These are phyloP conservation scores for Laticauda colubrina DNA, from an alignment of 2,113 vertebrate species.

Conservation along the genomic window DNA sequence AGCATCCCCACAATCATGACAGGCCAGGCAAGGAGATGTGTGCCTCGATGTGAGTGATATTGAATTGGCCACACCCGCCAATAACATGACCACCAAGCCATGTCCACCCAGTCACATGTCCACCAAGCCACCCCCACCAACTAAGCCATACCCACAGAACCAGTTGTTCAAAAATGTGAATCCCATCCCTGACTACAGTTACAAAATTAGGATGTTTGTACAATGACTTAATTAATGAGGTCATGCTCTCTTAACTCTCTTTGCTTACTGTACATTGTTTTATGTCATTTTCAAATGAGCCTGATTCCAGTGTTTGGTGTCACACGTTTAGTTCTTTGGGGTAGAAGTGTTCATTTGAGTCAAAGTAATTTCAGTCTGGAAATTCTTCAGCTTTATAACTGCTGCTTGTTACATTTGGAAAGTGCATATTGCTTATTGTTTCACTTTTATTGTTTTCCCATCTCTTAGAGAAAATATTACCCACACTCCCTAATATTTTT, in stretches of 20 bases:
- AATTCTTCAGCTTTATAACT: conserved; percentile 63
- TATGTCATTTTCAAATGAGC: conserved; percentile 30
- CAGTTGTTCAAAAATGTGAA: too few relatives aligned
- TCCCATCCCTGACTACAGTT: not conserved
- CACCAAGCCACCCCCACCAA: too few relatives aligned
- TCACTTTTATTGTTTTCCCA: conserved; percentile 60
- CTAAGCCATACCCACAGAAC: too few relatives aligned
- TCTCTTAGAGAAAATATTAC: conserved; percentile 80
- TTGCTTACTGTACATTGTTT: conserved; percentile 46
- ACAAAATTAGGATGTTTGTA: conserved; percentile 8
- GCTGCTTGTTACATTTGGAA: conserved; percentile 61
- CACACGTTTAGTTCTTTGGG: conserved; percentile 19
- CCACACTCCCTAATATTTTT: conserved; percentile 79
- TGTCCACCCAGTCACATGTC: too few relatives aligned
- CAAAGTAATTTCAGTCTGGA: conserved; percentile 43
- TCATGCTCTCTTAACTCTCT: conserved; percentile 43
- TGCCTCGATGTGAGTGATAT: too few relatives aligned
- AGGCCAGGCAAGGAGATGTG: too few relatives aligned
- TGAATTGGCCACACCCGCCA: too few relatives aligned
- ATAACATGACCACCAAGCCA: too few relatives aligned
- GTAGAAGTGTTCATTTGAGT: conserved; percentile 33
- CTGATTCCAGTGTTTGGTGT: conserved; percentile 28
- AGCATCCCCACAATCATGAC: too few relatives aligned
- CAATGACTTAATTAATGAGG: conserved; percentile 43
- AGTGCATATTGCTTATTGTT: conserved; percentile 73